A percentile compares a stretch with the other conserved stretches of the same genome.
These are phyloP conservation scores for Tricholauxania praeusta DNA, from an alignment of 2,888 invertebrate species.

Conservation along the genomic window DNA sequence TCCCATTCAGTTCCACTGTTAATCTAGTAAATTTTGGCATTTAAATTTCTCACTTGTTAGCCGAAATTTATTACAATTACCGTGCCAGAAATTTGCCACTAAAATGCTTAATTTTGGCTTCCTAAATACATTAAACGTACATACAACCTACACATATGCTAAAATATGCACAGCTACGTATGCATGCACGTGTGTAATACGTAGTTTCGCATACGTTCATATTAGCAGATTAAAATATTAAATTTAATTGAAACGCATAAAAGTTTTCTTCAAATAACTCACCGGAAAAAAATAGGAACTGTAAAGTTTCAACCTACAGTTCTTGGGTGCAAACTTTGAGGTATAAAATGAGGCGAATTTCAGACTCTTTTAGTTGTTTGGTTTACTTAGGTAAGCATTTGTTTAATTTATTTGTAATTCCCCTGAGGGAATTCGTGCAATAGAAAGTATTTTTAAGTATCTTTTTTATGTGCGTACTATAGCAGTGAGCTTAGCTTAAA, in stretches of 20 bases:
- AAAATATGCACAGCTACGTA: not conserved
- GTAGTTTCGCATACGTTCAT: not conserved
- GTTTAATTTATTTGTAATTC: too few relatives aligned
- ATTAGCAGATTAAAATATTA: constrained; percentile 20
- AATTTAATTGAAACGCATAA: constrained; percentile 9
- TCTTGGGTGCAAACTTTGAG: too few relatives aligned
- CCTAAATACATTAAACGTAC: not conserved
- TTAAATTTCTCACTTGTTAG: not conserved
- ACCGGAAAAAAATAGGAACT: too few relatives aligned
- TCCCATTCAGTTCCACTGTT: not conserved
- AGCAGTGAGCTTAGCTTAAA: too few relatives aligned
- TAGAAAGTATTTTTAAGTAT: too few relatives aligned
- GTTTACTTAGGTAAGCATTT: too few relatives aligned
- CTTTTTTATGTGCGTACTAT: too few relatives aligned
- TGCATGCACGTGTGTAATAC: not conserved
- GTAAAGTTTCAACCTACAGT: too few relatives aligned
- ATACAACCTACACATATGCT: not conserved
- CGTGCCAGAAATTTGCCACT: not conserved
- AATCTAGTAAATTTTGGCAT: not conserved
- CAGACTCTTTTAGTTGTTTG: too few relatives aligned
- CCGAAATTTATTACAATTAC: not conserved
- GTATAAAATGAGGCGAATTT: too few relatives aligned
- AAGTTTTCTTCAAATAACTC: not conserved
- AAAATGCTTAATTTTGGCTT: constrained; percentile 4
- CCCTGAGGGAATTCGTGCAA: too few relatives aligned